Evolutionary conservation across 1,140 invertebrate species (phyloP).

Genomic region (Brachionus paranguensis): DNA sequence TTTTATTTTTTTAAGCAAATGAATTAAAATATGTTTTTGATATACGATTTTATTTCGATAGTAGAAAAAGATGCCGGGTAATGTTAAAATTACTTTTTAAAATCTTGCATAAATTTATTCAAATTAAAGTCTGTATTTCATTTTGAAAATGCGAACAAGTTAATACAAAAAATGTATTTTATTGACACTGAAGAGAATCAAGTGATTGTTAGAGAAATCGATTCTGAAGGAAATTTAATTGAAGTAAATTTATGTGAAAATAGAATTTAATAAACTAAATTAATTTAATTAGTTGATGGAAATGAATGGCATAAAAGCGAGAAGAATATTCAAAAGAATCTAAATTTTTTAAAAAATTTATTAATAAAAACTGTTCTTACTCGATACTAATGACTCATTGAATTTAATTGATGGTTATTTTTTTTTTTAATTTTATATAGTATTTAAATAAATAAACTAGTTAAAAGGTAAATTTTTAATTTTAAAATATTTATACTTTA

Average conservation of each 20-base stretch:
- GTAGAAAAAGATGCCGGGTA: slow-evolving; percentile 20
- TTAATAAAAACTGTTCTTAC: too few species aligned
- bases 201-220: slow-evolving; percentile 17
- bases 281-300: background rate
- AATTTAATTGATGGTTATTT: too few species aligned
- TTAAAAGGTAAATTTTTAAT: too few species aligned
- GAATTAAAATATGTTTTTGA: slow-evolving; percentile 37
- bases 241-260: background rate
- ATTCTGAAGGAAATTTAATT: background rate
- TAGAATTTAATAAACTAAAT: background rate
- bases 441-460: too few species aligned
- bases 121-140: slow-evolving; percentile 32
- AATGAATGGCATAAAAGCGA: slow-evolving; percentile 32
- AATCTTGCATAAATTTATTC: background rate
- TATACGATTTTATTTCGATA: slow-evolving; percentile 35
- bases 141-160: slow-evolving; percentile 25
- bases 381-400: too few species aligned
- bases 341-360: background rate
- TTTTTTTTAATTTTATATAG: too few species aligned
- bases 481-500: too few species aligned
- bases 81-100: background rate
- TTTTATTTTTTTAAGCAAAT: background rate
- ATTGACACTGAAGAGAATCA: slow-evolving; percentile 35
- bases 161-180: slow-evolving; percentile 25
- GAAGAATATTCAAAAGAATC: background rate